Base-by-base conservation (phyloP, 2,113 vertebrate species). In the Semicossyphus pulcher region DNA sequence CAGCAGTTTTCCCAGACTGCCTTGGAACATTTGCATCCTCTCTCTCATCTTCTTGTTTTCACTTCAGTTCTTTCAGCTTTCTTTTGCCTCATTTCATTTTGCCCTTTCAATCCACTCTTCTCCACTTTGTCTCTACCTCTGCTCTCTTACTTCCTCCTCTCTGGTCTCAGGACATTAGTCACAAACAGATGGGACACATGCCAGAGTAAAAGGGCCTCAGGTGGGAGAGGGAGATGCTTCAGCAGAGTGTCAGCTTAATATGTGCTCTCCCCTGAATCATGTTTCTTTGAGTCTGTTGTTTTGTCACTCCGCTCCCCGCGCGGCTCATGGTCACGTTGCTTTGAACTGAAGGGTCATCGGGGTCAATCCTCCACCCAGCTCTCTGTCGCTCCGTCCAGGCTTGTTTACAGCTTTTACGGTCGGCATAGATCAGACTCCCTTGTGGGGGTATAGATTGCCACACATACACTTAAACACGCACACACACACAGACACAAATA, bases 321-420 rank as follows among this genome's bases (percentile, higher is more conserved):
- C 4, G 48, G 31, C 71, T 41, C 32, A n/a, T n/a, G 12, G 65
- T 20, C 52, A 42, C 51, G 11, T 60, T 15, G 54, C 76, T 56
- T 39, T 49, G 76, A 87, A 67, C 65, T 45, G 7, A 56, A 18
- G 37, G 90, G 75, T 90, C 87, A 63, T 6, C 6, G 25, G 47
- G 91, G 88, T 91, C 88, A 65, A 18, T 3, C 18, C 39, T 76
- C 68, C 58, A 16, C 53, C 76, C 61, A 53, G 67, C 51, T 70
- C 68, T 21, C 41, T 56, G 72, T 76, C 83, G 36, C 83, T 47
- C 44, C 16, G 70, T 77, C 71, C 56, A 5, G 12, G 69, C 80
- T 77, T 89, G 85, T 89, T 89, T 77, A 83, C 79, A 81, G 83
- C 81, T 71, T 81, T 85, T 89, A 76, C 68, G 80, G 47, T 84